A percentile compares a stretch with the other conserved stretches of the same genome.
These are phyloP conservation scores for Coregonus ussuriensis DNA, from an alignment of 2,797 vertebrate species.

Conservation along the genomic window DNA sequence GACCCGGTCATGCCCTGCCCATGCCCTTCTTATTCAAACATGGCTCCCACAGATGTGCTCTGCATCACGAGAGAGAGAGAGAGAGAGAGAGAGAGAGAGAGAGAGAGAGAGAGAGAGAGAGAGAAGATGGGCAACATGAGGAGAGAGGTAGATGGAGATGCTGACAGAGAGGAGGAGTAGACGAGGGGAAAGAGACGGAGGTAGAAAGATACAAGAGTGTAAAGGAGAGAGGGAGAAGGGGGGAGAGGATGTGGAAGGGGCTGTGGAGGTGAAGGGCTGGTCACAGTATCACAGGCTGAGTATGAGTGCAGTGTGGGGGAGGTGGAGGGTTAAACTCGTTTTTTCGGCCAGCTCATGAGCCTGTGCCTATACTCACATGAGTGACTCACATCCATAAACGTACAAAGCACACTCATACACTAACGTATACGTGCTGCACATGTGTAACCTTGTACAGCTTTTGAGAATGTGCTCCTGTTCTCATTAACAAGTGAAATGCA, in stretches of 20 bases:
- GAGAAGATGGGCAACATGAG: slow-evolving; percentile 17
- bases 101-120: not conserved
- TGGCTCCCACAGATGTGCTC: slow-evolving; percentile 17
- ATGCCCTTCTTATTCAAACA: slow-evolving; percentile 37
- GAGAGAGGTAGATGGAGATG: not conserved
- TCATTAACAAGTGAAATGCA: too few species aligned
- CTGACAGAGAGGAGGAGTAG: not conserved
- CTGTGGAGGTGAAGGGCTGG: slow-evolving; percentile 30
- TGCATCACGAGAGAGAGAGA: slow-evolving; percentile 10
- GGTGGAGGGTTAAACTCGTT: slow-evolving; percentile 34
- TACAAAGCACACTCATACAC: not conserved
- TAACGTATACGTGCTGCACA: too few species aligned
- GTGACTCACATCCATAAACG: not conserved
- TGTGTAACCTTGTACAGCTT: too few species aligned
- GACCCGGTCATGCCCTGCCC: slow-evolving; percentile 36
- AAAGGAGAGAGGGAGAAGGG: slow-evolving; percentile 5
- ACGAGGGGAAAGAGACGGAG: not conserved
- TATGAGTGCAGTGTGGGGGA: slow-evolving; percentile 21
- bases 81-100: not conserved
- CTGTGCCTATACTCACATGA: not conserved
- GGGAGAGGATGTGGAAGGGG: too few species aligned
- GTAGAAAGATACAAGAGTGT: slow-evolving; percentile 10
- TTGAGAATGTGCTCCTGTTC: too few species aligned
- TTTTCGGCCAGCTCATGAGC: slow-evolving; percentile 27
- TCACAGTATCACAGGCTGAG: slow-evolving; percentile 45